Conservation (phyloP, 2,888 invertebrate species). For the Cremastinae sp. region DNA sequence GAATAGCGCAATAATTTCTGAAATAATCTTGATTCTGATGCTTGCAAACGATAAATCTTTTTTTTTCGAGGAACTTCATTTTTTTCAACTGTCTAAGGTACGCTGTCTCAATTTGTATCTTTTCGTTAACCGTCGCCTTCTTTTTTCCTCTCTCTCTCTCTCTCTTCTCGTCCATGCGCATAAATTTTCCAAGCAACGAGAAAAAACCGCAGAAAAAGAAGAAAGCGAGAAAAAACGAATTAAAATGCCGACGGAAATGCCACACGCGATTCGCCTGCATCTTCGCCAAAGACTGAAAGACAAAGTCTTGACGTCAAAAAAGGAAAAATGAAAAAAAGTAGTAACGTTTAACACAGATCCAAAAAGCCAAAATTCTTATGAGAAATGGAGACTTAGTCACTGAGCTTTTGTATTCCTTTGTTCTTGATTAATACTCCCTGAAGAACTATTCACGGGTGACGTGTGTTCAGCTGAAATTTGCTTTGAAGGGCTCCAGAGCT, state of each 20-base stretch:
- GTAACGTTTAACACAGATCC: slow-evolving; percentile 10
- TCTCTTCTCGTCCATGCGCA: neutral
- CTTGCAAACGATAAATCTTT: slow-evolving; percentile 28
- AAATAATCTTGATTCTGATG: neutral
- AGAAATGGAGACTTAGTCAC: slow-evolving; percentile 24
- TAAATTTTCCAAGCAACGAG: slow-evolving; percentile 28
- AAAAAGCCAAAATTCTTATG: slow-evolving; percentile 12
- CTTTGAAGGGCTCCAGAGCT: slow-evolving; percentile 38
- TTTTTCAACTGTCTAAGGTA: slow-evolving; percentile 10
- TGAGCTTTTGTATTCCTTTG: slow-evolving; percentile 27
- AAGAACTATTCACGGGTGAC: slow-evolving; percentile 48
- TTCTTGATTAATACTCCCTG: slow-evolving; percentile 26
- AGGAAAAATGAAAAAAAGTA: slow-evolving; percentile 8
- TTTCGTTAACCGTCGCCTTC: slow-evolving; percentile 41
- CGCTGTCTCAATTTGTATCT: slow-evolving; percentile 42
- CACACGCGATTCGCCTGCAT: slow-evolving; percentile 37
- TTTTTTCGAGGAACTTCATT: slow-evolving; percentile 2
- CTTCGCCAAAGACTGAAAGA: slow-evolving; percentile 10
- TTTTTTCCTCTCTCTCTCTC: slow-evolving; percentile 2
- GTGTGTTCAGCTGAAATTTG: slow-evolving; percentile 34
- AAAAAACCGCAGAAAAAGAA: slow-evolving; percentile 6
- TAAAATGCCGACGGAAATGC: slow-evolving; percentile 50
- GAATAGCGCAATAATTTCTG: slow-evolving; percentile 3
- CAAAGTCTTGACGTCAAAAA: slow-evolving; percentile 24
- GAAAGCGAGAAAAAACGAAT: slow-evolving; percentile 6